These are phyloP conservation scores for Theropithecus gelada DNA, from an alignment of 2,113 vertebrate genomes.

Conservation along the genomic window DNA sequence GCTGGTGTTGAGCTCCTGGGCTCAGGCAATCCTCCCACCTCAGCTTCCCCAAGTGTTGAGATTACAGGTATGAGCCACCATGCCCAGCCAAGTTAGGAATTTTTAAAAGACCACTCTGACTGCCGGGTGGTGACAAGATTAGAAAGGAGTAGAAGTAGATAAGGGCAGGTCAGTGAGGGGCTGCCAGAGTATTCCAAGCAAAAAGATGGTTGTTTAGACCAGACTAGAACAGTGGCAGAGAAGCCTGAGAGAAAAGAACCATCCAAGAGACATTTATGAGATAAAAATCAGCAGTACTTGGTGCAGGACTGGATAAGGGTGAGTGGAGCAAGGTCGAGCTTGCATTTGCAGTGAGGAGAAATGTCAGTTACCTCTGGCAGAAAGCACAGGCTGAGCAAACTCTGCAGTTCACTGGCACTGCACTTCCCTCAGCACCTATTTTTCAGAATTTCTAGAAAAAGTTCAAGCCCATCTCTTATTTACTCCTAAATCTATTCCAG, in stretches of 20 bases:
- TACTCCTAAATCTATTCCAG: not conserved
- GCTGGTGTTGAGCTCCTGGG: no score
- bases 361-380: not conserved
- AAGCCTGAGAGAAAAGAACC: not conserved
- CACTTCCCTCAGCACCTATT: not conserved
- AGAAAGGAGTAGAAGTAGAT: not conserved
- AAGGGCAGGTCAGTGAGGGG: not conserved
- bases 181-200: not conserved
- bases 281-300: conserved; percentile 8
- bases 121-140: not conserved
- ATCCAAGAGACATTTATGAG: not conserved
- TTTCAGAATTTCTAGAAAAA: conserved; percentile 47
- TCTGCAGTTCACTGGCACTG: not conserved
- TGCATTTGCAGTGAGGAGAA: not conserved
- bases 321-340: not conserved
- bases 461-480: not conserved
- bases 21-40: no score
- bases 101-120: not conserved
- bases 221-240: not conserved
- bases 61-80: no score
- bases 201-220: not conserved
- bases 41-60: no score
- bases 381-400: not conserved
- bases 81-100: not conserved
- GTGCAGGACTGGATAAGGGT: not conserved